Percentiles rank a stretch among this genome's conserved stretches.
Conservation (phyloP, 2,113 vertebrate species). For the Polypterus bichir region DNA sequence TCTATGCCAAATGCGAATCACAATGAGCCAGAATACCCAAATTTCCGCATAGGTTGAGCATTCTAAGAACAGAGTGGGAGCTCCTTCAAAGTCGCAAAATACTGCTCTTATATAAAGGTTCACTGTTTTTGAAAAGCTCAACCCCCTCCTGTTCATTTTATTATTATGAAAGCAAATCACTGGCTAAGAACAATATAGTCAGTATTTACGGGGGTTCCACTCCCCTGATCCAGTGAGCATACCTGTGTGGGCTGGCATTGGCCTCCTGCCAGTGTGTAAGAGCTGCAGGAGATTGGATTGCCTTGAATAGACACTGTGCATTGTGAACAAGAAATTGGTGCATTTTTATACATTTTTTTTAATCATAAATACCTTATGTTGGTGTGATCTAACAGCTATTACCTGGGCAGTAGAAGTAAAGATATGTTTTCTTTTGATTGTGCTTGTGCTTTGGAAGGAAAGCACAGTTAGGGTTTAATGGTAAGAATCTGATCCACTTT, state of each 20-base stretch:
- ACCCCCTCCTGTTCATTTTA: constrained; percentile 10
- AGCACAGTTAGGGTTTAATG: too few species aligned
- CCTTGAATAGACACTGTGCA: neutral
- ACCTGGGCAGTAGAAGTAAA: too few species aligned
- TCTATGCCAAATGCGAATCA: too few species aligned
- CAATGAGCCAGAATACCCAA: too few species aligned
- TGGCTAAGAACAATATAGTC: constrained; percentile 19
- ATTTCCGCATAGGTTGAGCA: neutral
- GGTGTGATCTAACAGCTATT: too few species aligned
- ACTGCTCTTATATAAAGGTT: constrained; percentile 10
- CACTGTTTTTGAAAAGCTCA: constrained; percentile 14
- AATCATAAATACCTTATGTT: too few species aligned
- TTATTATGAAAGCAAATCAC: neutral
- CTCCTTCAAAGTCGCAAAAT: neutral
- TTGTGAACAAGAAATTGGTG: neutral
- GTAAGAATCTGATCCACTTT: too few species aligned
- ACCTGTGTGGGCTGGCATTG: constrained; percentile 7
- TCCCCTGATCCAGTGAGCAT: constrained; percentile 6
- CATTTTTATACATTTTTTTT: too few species aligned
- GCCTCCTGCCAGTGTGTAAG: neutral
- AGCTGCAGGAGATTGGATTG: neutral
- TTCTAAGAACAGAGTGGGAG: neutral
- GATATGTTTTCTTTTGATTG: neutral
- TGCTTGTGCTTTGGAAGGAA: neutral
- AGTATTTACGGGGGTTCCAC: constrained; percentile 15